Evolutionary conservation across 2,888 invertebrate species (phyloP).

Genomic region (Eupithecia pulchellata): DNA sequence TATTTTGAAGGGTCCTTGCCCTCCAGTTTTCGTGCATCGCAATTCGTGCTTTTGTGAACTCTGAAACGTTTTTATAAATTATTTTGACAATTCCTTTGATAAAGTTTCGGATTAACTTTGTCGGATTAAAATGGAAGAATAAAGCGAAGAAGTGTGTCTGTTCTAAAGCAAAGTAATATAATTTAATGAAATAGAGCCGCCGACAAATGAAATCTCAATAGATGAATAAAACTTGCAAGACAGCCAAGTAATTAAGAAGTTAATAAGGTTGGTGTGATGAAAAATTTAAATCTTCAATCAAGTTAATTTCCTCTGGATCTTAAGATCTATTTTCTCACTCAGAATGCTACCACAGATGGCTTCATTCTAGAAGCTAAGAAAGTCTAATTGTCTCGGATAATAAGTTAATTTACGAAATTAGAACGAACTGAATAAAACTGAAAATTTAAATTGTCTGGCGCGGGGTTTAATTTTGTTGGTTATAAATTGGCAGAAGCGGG

Average conservation of each 20-base stretch:
- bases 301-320: slow-evolving; percentile 76
- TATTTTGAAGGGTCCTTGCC: slow-evolving; percentile 74
- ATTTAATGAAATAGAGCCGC: slow-evolving; percentile 51
- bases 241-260: slow-evolving; percentile 79
- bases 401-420: slow-evolving; percentile 22
- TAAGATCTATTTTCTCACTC: slow-evolving; percentile 71
- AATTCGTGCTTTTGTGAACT: slow-evolving; percentile 61
- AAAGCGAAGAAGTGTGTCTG: slow-evolving; percentile 34
- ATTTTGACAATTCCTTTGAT: slow-evolving; percentile 51
- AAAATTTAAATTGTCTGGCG: neutral
- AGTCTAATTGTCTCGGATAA: slow-evolving; percentile 43
- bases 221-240: slow-evolving; percentile 69
- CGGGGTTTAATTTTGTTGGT: neutral
- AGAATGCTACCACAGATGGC: slow-evolving; percentile 63
- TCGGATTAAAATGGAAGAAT: slow-evolving; percentile 34
- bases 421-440: slow-evolving; percentile 11
- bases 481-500: neutral
- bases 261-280: slow-evolving; percentile 81
- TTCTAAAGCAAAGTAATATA: slow-evolving; percentile 29
- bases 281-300: slow-evolving; percentile 79
- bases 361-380: slow-evolving; percentile 61
- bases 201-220: slow-evolving; percentile 62
- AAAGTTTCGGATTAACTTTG: slow-evolving; percentile 22
- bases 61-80: slow-evolving; percentile 54
- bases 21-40: slow-evolving; percentile 67